Evolutionary conservation across 2,888 invertebrate genomes (phyloP).

Genomic region (Cyclophora punctaria): DNA sequence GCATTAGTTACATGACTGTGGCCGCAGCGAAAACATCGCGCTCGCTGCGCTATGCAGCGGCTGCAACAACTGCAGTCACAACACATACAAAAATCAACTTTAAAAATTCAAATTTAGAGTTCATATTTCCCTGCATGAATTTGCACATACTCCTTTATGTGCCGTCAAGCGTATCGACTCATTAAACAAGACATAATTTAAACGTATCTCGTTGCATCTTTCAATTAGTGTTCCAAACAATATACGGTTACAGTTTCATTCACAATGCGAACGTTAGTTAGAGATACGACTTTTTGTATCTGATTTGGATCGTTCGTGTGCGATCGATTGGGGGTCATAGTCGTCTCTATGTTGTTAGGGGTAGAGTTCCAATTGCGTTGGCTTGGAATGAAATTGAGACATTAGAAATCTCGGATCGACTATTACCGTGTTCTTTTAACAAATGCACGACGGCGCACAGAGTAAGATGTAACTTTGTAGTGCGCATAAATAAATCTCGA

Average conservation of each 20-base stretch:
- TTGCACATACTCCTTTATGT: conserved; percentile 24
- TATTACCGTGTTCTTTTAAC: conserved; percentile 73
- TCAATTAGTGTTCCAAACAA: conserved; percentile 32
- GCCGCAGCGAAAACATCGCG: conserved; percentile 72
- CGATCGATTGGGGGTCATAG: conserved; percentile 26
- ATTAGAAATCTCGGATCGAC: conserved; percentile 69
- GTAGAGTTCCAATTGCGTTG: conserved; percentile 34
- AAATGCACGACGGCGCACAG: conserved; percentile 62
- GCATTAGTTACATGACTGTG: conserved; percentile 74
- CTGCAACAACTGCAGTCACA: conserved; percentile 17
- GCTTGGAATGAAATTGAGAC: conserved; percentile 59
- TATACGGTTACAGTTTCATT: conserved; percentile 31
- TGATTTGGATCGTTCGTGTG: conserved; percentile 41
- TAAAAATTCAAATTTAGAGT: conserved; percentile 8
- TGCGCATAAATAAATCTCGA: conserved; percentile 64
- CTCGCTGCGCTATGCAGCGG: conserved; percentile 31
- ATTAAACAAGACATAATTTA: conserved; percentile 75
- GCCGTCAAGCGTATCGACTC: conserved; percentile 45
- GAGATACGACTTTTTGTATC: conserved; percentile 36
- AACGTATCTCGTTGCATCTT: conserved; percentile 32
- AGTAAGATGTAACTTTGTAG: conserved; percentile 70
- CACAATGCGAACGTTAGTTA: conserved; percentile 17
- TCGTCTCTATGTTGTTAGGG: conserved; percentile 12
- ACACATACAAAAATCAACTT: too few species aligned
- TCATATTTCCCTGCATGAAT: conserved; percentile 6